phyloP scores from a whole-genome alignment of 1,140 invertebrate genomes.

The Delia radicum region DNA sequence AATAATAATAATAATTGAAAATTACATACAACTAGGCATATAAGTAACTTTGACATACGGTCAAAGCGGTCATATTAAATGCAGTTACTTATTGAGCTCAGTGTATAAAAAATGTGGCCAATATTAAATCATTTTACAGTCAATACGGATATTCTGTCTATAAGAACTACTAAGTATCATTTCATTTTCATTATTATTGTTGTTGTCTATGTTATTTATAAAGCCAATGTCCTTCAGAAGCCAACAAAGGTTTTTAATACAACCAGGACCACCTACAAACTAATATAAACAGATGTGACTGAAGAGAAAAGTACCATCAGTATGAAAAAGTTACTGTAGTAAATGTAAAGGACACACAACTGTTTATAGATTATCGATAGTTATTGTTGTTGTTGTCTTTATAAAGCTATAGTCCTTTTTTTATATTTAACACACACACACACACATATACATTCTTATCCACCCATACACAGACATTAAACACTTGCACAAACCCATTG shows the following conservation, averaged over 20 bases:
- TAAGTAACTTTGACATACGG: too few species aligned
- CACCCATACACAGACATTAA: not conserved
- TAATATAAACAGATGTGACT: conserved; percentile 2
- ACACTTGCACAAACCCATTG: not conserved
- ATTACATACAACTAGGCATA: too few species aligned
- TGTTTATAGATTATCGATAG: conserved; percentile 5
- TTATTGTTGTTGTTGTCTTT: not conserved
- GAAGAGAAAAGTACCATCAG: not conserved
- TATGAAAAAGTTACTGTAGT: not conserved
- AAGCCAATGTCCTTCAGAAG: conserved; percentile 14
- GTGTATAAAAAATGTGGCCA: conserved; percentile 15
- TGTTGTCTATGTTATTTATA: not conserved
- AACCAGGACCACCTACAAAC: not conserved
- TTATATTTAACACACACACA: not conserved
- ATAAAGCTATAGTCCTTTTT: not conserved
- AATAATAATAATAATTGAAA: too few species aligned
- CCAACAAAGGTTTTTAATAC: not conserved
- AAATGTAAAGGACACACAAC: not conserved
- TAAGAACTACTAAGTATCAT: not conserved
- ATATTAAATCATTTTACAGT: conserved; percentile 19
- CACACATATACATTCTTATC: not conserved
- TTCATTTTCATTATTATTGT: not conserved
- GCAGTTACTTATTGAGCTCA: too few species aligned
- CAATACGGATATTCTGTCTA: not conserved
- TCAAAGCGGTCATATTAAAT: too few species aligned